Evolutionary conservation across 2,797 vertebrate species (phyloP).

Genomic region (Phrynocephalus vlangalii): DNA sequence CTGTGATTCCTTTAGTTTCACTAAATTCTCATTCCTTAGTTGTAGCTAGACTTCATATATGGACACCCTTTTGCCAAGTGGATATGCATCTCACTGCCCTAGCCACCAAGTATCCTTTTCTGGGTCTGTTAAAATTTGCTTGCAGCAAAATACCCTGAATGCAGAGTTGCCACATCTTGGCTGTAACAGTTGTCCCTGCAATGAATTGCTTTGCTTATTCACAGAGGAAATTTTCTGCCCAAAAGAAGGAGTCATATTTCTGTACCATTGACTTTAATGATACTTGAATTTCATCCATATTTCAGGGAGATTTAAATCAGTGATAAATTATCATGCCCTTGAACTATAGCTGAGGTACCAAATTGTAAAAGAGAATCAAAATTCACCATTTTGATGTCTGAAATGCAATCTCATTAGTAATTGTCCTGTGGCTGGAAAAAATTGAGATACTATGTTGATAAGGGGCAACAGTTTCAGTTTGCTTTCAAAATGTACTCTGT

Average conservation of each 20-base stretch:
- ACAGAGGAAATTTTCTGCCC: slow-evolving; percentile 33
- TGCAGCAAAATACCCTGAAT: slow-evolving; percentile 8
- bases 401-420: slow-evolving; percentile 63
- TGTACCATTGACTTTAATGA: slow-evolving; percentile 53
- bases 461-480: slow-evolving; percentile 71
- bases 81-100: background rate
- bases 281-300: slow-evolving; percentile 48
- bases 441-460: slow-evolving; percentile 63
- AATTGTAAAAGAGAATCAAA: slow-evolving; percentile 65
- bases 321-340: slow-evolving; percentile 69
- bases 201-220: slow-evolving; percentile 35
- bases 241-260: slow-evolving; percentile 41
- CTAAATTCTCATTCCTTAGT: slow-evolving; percentile 12
- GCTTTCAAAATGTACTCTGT: slow-evolving; percentile 59
- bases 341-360: slow-evolving; percentile 61
- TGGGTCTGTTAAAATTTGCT: slow-evolving; percentile 27
- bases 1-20: background rate
- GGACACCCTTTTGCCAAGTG: slow-evolving; percentile 5
- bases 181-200: slow-evolving; percentile 55
- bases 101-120: background rate
- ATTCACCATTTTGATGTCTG: slow-evolving; percentile 65
- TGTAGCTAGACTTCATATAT: background rate
- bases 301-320: slow-evolving; percentile 44
- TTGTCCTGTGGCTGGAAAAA: slow-evolving; percentile 60
- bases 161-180: slow-evolving; percentile 20